Evolutionary conservation across 2,797 vertebrate species (phyloP).

Genomic region (Corythornis leucogaster): DNA sequence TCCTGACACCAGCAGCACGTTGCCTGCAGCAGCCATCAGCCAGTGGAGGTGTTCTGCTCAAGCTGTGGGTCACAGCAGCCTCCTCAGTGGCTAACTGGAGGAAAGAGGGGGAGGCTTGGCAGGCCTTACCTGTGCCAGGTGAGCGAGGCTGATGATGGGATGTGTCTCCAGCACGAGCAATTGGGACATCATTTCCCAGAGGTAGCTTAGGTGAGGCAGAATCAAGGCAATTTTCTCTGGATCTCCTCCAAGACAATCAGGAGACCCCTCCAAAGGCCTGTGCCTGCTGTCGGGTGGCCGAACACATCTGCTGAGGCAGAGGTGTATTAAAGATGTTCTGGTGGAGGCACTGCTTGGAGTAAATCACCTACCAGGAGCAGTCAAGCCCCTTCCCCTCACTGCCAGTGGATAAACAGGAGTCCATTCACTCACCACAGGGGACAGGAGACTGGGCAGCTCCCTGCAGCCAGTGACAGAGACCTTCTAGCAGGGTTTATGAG

Average conservation of each 20-base stretch:
- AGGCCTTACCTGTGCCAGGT: background rate
- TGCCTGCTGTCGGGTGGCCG: fast-evolving
- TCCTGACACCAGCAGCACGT: background rate
- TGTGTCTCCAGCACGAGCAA: background rate
- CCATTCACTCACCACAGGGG: background rate
- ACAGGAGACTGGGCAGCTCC: fast-evolving
- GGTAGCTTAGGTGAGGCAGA: background rate
- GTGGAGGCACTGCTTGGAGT: background rate
- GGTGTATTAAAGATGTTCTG: background rate
- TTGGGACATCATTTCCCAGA: background rate
- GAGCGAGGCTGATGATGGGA: background rate
- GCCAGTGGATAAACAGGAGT: too few species aligned
- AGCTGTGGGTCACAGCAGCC: background rate
- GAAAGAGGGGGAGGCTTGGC: background rate
- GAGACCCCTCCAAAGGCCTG: background rate
- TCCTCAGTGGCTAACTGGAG: background rate
- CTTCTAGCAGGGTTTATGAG: background rate
- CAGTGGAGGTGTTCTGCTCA: background rate
- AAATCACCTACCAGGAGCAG: background rate
- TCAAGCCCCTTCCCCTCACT: background rate
- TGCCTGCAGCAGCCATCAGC: background rate
- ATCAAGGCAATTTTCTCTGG: background rate
- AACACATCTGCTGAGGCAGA: background rate
- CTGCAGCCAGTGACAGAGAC: background rate
- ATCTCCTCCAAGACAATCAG: background rate